phyloP scores from a whole-genome alignment of 1,140 invertebrate species.

The Cyclargus thomasi region DNA sequence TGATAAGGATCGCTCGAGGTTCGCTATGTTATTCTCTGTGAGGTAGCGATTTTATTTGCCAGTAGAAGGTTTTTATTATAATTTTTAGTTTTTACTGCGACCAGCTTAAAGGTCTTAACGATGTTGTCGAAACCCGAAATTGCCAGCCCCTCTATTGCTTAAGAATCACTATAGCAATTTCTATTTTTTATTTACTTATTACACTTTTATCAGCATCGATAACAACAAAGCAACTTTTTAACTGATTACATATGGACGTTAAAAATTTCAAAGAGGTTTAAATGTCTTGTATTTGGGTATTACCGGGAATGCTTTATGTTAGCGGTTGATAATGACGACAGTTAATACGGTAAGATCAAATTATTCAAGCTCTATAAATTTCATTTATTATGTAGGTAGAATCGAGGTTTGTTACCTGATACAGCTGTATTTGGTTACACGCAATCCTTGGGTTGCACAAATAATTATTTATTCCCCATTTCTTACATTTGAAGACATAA shows the following conservation, averaged over 20 bases:
- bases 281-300: background rate
- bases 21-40: too few species aligned
- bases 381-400: slow-evolving; percentile 30
- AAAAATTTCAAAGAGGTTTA: background rate
- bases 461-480: background rate
- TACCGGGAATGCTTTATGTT: background rate
- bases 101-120: too few species aligned
- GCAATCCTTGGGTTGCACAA: slow-evolving; percentile 35
- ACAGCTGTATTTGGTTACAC: slow-evolving; percentile 51
- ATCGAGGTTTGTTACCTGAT: slow-evolving; percentile 48
- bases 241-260: background rate
- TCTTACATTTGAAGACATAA: too few species aligned
- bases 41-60: too few species aligned
- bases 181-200: too few species aligned
- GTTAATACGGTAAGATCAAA: slow-evolving; percentile 5
- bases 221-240: too few species aligned
- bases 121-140: too few species aligned
- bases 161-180: too few species aligned
- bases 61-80: too few species aligned
- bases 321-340: background rate
- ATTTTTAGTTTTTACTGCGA: too few species aligned
- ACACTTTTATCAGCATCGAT: too few species aligned
- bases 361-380: slow-evolving; percentile 8
- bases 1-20: background rate
- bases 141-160: too few species aligned